Evolutionary conservation across 2,797 vertebrate genomes (phyloP), one percentile per base, ranked within the genome.

Genomic region (Amniataba percoides): DNA sequence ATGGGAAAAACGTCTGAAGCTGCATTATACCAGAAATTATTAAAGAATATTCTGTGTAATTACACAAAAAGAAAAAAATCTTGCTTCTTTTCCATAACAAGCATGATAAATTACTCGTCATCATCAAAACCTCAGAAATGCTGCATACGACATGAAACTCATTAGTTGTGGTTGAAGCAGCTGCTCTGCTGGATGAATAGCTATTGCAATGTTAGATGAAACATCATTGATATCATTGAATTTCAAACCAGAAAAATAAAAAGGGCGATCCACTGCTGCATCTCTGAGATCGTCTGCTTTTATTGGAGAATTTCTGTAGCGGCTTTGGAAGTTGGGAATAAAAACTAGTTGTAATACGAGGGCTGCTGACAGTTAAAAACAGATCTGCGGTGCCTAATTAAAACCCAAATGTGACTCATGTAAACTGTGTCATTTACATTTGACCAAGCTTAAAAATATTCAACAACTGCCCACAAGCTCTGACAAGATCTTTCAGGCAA

Each of bases 91-190:
- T 60, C 80, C 60, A 70, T 82, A 89, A 88, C 83, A 80, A 83
- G 79, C 69, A 57, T 71, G 80, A 90, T 80, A 74, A 84, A 91
- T 88, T 85, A 88, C 72, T 82, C 36, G 45, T 77, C 80, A 67
- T 83, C 85, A 90, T 88, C 83, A 84, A 87, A 90, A 88, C 88
- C 77, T 78, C 55, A 73, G 82, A 86, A 93, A 93, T 84, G 80
- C 69, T 23, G 60, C 85, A 76, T 79, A 74, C 10, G 40, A 88
- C 87, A 87, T 80, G 82, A 87, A 90, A 88, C 63, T 88, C 85
- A 88, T 92, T 91, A 91, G 80, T 53, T 71, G 83, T 74, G 86
- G 81, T 75, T 86, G 80, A 86, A 87, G 82, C 87, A 88, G 89
- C 83, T 80, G 83, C 84, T 84, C 81, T 6, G 71, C 80, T 42